Conservation (phyloP, 2,113 vertebrate species). For the Rhinogobius similis region DNA sequence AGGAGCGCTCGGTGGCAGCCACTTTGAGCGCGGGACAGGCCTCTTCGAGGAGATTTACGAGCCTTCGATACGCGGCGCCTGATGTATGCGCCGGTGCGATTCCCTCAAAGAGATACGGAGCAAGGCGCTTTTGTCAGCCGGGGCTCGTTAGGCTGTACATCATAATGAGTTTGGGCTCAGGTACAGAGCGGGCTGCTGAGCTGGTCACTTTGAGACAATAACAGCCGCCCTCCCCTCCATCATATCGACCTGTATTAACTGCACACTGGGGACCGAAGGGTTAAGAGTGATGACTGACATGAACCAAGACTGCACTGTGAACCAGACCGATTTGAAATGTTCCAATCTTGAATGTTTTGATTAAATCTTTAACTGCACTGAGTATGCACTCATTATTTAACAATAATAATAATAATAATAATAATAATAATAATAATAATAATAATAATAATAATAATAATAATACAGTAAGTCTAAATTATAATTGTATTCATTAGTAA, state of each 20-base stretch:
- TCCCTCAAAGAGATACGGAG: slow-evolving; percentile 78
- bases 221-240: not conserved
- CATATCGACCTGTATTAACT: not conserved
- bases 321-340: no score
- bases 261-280: not conserved
- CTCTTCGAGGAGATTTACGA: slow-evolving; percentile 78
- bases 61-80: slow-evolving; percentile 69
- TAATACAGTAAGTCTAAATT: no score
- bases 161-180: slow-evolving; percentile 56
- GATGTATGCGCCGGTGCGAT: slow-evolving; percentile 73
- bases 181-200: slow-evolving; percentile 65
- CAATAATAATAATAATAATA: no score
- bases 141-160: slow-evolving; percentile 73
- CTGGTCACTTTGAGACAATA: slow-evolving; percentile 58
- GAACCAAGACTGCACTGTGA: no score
- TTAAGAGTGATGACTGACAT: not conserved
- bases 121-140: slow-evolving; percentile 76
- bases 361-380: no score
- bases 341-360: no score
- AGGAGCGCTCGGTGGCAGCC: slow-evolving; percentile 61
- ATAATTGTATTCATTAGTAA: no score
- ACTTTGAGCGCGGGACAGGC: slow-evolving; percentile 64
- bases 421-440: no score
- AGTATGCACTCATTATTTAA: no score
- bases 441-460: no score